Percentiles rank a stretch among this genome's conserved stretches.
Evolutionary conservation across 2,113 vertebrate genomes (phyloP).

Genomic region (Amia ocellicauda): DNA sequence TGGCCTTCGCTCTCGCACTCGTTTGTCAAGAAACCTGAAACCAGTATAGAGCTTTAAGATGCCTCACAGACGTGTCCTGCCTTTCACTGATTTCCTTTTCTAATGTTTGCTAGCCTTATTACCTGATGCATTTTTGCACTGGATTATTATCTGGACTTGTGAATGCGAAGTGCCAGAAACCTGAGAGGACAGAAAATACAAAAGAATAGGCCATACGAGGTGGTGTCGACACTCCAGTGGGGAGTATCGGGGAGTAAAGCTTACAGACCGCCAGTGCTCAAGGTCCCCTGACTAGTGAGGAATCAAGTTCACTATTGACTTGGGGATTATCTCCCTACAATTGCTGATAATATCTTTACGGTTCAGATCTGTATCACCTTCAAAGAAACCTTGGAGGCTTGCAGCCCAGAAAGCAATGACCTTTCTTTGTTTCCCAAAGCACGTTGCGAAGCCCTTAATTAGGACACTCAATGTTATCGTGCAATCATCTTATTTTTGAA

Average conservation of each 20-base stretch:
- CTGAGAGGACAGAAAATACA: too few species aligned
- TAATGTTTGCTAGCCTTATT: too few species aligned
- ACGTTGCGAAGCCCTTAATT: constrained; percentile 17
- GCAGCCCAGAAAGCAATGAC: constrained; percentile 24
- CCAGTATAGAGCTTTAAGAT: too few species aligned
- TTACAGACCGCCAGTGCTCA: constrained; percentile 1
- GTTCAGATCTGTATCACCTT: constrained; percentile 31
- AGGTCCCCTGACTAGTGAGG: constrained; percentile 15
- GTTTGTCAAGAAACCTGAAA: too few species aligned
- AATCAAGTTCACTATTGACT: constrained; percentile 3
- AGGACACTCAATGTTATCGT: constrained; percentile 25
- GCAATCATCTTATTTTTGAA: constrained; percentile 5
- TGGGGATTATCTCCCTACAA: constrained; percentile 17
- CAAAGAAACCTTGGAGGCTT: constrained; percentile 12
- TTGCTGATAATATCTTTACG: constrained; percentile 23
- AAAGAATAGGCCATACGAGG: too few species aligned
- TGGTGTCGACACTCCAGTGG: too few species aligned
- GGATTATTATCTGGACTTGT: too few species aligned
- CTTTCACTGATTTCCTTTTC: too few species aligned
- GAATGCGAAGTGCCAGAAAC: too few species aligned
- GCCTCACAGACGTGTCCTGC: too few species aligned
- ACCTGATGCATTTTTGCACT: too few species aligned
- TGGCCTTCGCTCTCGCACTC: too few species aligned
- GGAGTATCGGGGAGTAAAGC: constrained; percentile 5
- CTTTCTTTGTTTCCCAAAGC: constrained; percentile 29